Percentiles rank a stretch among this genome's conserved stretches.
These are phyloP conservation scores for Drosophila fuyamai DNA, from an alignment of 1,140 invertebrate species.

Conservation along the genomic window DNA sequence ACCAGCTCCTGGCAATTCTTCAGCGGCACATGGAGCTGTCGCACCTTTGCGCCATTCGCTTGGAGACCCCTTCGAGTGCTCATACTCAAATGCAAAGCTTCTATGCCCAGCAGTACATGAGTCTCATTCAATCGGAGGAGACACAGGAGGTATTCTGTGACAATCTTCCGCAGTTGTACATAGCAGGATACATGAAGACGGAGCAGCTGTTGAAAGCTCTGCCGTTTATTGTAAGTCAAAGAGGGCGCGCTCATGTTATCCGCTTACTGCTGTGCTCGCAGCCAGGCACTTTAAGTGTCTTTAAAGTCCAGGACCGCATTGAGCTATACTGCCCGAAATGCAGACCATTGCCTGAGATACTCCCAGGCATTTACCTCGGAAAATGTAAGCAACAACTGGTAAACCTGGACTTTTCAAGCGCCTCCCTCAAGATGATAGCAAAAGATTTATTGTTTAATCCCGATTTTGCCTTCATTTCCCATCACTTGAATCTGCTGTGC, in stretches of 20 bases:
- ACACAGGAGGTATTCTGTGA: constrained; percentile 20
- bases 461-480: too few relatives aligned
- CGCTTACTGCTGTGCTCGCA: constrained; percentile 55
- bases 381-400: constrained; percentile 40
- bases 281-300: not conserved
- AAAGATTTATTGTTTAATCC: too few relatives aligned
- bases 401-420: too few relatives aligned
- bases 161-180: constrained; percentile 53
- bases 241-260: constrained; percentile 15
- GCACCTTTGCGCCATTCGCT: constrained; percentile 22
- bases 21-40: constrained; percentile 22
- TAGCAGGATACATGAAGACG: constrained; percentile 54
- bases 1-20: constrained; percentile 52
- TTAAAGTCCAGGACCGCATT: constrained; percentile 13
- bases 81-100: constrained; percentile 63
- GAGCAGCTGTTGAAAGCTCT: constrained; percentile 32
- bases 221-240: not conserved
- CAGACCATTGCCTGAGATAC: constrained; percentile 25
- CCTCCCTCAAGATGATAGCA: too few relatives aligned
- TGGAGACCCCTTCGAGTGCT: constrained; percentile 62
- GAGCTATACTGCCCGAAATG: constrained; percentile 54
- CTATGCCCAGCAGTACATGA: constrained; percentile 35
- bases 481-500: too few relatives aligned
- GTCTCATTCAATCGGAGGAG: constrained; percentile 20
- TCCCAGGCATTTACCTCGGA: constrained; percentile 57